These are phyloP conservation scores for Potamarius usumacintae DNA, from an alignment of 2,113 vertebrate genomes.

Conservation along the genomic window DNA sequence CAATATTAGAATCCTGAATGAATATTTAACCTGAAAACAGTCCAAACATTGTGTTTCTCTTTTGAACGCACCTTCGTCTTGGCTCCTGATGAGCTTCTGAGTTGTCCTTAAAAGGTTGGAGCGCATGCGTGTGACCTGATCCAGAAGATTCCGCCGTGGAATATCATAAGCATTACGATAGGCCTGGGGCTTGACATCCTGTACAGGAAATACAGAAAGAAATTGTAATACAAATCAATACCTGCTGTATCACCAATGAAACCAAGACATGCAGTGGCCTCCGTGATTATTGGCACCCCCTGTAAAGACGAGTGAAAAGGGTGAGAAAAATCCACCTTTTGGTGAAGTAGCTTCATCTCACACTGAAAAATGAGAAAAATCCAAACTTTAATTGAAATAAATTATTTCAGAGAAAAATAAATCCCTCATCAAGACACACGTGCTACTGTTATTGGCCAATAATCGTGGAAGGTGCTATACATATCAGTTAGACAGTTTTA, in stretches of 20 bases:
- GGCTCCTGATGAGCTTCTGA: constrained; percentile 82
- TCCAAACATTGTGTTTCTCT: not conserved
- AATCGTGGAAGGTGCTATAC: not conserved
- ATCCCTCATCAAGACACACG: no score
- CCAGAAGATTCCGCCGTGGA: constrained; percentile 90
- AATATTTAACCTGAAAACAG: not conserved
- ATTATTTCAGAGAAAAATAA: no score
- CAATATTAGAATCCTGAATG: not conserved
- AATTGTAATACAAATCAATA: not conserved
- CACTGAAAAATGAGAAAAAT: no score
- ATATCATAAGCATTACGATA: constrained; percentile 97
- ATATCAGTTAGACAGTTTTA: not conserved
- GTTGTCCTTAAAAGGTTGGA: constrained; percentile 89
- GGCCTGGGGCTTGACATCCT: constrained; percentile 93
- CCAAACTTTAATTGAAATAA: no score
- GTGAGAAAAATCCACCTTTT: no score
- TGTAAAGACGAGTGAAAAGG: no score
- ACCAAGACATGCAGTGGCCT: not conserved
- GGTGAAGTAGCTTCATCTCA: no score
- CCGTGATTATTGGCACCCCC: no score
- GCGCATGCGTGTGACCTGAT: constrained; percentile 96
- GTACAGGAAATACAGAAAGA: constrained; percentile 13
- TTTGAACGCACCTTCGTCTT: constrained; percentile 83
- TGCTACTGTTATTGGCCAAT: no score
- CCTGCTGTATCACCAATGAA: not conserved